Evolutionary conservation across 2,113 vertebrate species (phyloP).

Genomic region (Chamaea fasciata): DNA sequence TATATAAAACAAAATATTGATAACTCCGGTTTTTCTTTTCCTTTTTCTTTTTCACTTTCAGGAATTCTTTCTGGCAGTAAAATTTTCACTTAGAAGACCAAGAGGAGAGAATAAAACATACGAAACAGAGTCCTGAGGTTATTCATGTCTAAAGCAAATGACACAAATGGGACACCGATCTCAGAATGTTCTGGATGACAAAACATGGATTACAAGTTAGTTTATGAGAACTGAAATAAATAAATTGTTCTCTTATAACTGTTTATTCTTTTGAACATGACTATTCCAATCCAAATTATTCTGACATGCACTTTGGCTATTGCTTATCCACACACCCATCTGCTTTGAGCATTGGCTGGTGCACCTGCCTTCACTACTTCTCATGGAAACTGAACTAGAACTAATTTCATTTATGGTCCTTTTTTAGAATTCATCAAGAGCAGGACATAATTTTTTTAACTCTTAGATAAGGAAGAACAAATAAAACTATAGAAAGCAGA

Average conservation of each 20-base stretch:
- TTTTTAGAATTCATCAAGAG: background rate
- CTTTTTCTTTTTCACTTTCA: background rate
- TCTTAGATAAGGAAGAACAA: background rate
- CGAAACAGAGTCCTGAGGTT: background rate
- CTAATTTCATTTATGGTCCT: background rate
- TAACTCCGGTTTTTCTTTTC: background rate
- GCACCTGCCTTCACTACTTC: background rate
- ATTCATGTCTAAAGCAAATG: background rate
- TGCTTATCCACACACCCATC: rapidly evolving
- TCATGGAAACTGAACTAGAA: background rate
- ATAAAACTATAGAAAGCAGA: background rate
- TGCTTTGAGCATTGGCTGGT: background rate
- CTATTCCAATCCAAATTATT: background rate
- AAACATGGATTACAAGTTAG: background rate
- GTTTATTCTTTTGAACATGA: background rate
- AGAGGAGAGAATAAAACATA: background rate
- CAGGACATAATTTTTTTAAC: background rate
- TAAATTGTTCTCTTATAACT: background rate
- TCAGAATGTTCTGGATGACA: background rate
- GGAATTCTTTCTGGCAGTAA: background rate
- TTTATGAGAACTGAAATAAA: background rate
- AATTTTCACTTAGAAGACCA: background rate
- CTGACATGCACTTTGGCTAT: background rate
- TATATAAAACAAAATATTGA: background rate
- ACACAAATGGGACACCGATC: background rate